Evolutionary conservation across 1,140 invertebrate species (phyloP), one percentile per base, ranked within the genome.

Genomic region (Pseudomyrmex pallidus): DNA sequence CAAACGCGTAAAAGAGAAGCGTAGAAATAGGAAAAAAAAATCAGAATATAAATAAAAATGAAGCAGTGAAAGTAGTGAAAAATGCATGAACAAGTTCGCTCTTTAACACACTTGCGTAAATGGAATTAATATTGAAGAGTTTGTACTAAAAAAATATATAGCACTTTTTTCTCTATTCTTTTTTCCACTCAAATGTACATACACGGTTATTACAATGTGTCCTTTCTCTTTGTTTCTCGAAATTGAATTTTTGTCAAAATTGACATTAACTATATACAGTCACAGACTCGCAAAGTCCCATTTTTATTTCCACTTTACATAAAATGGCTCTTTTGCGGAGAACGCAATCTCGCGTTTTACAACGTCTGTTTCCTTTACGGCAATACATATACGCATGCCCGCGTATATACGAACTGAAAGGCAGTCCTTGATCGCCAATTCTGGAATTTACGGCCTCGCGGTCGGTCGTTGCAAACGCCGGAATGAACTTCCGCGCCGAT

Each of bases 41-140:
- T 80, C 50, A 50, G 44, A 46, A 15, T 35, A 80, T 70, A 72
- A 80, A 80, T 80, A 80, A 80, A 80, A 80, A 80, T 72, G 68
- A 72, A 48, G 15, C 54, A 35, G 54, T 20, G 22, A 59, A 80
- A 80, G 56, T 80, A 17, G 3, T 68, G 20, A 35, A 35, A 35
- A 35, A 54, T 46, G 22, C 22, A 22, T 25, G 22, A 25, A 13
- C 13, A 20, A 54, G 52, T 67, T 12, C n/a, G 46, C 10, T 13
- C 52, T 13, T 67, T 77, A 44, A 67, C 67, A 17, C 17, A 61
- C 10, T 2, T 10, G 15, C 15, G 17, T 44, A 46, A 46, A 66
- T 1, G 17, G 17, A 66, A 46, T 46, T 66, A 48, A 66, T 17
- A 64, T 12, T 66, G 17, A 46, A 9, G 22, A 46, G n/a, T 35